A percentile compares a stretch with the other conserved stretches of the same genome.
phyloP scores from a whole-genome alignment of 1,140 invertebrate species.

The Popillia japonica region DNA sequence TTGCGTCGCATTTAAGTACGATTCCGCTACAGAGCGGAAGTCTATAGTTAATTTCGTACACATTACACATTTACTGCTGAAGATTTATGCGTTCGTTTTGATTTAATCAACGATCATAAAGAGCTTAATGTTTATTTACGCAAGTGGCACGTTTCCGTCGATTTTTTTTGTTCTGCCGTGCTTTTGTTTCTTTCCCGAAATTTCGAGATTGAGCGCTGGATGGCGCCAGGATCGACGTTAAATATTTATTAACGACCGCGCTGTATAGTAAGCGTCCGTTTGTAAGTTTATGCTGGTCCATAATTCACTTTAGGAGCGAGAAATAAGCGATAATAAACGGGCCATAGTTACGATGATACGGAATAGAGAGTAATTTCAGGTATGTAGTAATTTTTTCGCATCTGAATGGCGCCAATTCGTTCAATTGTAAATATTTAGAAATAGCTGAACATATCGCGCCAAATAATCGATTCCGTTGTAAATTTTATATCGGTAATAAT shows the following conservation, averaged over 20 bases:
- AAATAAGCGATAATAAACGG: background rate
- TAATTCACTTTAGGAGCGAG: background rate
- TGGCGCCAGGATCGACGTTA: background rate
- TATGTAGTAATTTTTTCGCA: slow-evolving; percentile 15
- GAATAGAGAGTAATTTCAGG: background rate
- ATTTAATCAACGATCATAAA: slow-evolving; percentile 16
- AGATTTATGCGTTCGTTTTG: slow-evolving; percentile 14
- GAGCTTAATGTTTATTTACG: slow-evolving; percentile 5
- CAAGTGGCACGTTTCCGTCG: slow-evolving; percentile 8
- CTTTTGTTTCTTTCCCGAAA: slow-evolving; percentile 13
- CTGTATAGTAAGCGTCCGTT: background rate
- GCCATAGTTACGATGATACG: background rate
- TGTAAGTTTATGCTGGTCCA: background rate
- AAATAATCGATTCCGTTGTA: background rate
- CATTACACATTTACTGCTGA: background rate
- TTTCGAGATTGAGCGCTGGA: background rate
- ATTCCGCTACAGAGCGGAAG: background rate
- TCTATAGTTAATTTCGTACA: background rate
- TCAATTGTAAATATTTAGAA: background rate
- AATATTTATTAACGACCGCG: slow-evolving; percentile 6
- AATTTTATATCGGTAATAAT: slow-evolving; percentile 2
- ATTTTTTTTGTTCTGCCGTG: background rate
- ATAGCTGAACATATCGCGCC: background rate
- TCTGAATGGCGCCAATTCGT: slow-evolving; percentile 4
- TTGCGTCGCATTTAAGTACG: slow-evolving; percentile 17